Evolutionary conservation across 2,888 invertebrate genomes (phyloP), one percentile per base, ranked within the genome.

Genomic region (Heliconius ismenius): DNA sequence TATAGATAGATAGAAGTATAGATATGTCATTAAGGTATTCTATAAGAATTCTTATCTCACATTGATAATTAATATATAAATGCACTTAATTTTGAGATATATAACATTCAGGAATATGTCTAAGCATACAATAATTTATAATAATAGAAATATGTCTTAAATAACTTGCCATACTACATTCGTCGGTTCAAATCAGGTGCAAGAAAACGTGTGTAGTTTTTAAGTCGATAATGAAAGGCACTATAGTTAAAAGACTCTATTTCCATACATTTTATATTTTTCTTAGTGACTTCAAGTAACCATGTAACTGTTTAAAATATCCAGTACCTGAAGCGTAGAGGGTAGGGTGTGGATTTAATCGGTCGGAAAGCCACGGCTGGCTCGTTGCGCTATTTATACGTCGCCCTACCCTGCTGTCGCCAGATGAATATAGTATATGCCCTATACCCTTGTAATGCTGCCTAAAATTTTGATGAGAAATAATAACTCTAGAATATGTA

Each of bases 351-450:
- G 75, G 60, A 72, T 68, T 72, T 81, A 81, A 81, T 81, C 77
- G 78, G 24, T 73, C 79, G 84, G 82, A 84, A 84, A 82, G 80
- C 79, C 81, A 81, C 88, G 88, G 89, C 85, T 88, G 91, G 88
- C 85, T 89, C 89, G 88, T 86, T 88, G 89, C 86, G 86, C 82
- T 83, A 84, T 84, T 82, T 83, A 81, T 84, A 79, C 69, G 68
- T 74, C 69, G 62, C 78, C 79, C 82, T 75, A 80, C 83, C 82
- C 83, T 81, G 81, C 78, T 76, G 80, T 76, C 60, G 73, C 65
- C 76, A 76, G 79, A 83, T 76, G 76, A 69, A 67, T 73, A 73
- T 67, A 54, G 43, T 49, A 76, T 49, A 63, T 36, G 58, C 65
- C 76, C 65, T 43, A 39, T 36, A 62, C 73, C 73, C 73, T 21